Evolutionary conservation across 2,888 invertebrate species (phyloP).

Genomic region (Shargacucullia verbasci): DNA sequence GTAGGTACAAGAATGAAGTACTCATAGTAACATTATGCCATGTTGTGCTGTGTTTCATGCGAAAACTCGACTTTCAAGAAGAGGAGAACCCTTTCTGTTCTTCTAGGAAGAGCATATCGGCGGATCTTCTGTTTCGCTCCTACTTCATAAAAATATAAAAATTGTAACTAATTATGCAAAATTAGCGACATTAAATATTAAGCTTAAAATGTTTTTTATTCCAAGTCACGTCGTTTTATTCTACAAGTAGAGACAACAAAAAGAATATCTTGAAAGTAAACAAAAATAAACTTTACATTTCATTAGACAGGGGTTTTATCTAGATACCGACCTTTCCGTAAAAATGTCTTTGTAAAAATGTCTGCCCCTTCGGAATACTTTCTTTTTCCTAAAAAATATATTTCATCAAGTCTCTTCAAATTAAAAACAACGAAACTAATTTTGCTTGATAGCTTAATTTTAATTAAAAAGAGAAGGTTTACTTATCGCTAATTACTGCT

Average conservation of each 20-base stretch:
- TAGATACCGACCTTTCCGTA: not conserved
- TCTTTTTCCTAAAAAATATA: constrained; percentile 18
- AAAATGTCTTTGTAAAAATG: constrained; percentile 28
- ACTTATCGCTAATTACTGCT: constrained; percentile 7
- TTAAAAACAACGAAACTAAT: constrained; percentile 22
- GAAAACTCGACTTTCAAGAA: no score
- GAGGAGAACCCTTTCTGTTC: no score
- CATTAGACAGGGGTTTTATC: constrained; percentile 11
- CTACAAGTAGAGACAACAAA: not conserved
- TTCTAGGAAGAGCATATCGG: no score
- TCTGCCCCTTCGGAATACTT: not conserved
- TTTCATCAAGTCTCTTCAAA: constrained; percentile 24
- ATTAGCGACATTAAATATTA: no score
- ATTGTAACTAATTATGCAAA: no score
- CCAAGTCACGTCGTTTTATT: not conserved
- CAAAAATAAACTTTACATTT: constrained; percentile 28
- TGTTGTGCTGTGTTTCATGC: no score
- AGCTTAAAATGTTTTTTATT: not conserved
- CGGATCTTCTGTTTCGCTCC: no score
- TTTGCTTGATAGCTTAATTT: constrained; percentile 15
- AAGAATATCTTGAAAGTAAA: not conserved
- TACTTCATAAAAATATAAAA: no score
- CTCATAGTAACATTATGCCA: no score
- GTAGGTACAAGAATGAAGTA: no score
- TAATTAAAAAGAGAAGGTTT: constrained; percentile 19